A percentile compares a stretch with the other conserved stretches of the same genome.
These are phyloP conservation scores for Ips typographus DNA, from an alignment of 1,140 invertebrate genomes.

Conservation along the genomic window DNA sequence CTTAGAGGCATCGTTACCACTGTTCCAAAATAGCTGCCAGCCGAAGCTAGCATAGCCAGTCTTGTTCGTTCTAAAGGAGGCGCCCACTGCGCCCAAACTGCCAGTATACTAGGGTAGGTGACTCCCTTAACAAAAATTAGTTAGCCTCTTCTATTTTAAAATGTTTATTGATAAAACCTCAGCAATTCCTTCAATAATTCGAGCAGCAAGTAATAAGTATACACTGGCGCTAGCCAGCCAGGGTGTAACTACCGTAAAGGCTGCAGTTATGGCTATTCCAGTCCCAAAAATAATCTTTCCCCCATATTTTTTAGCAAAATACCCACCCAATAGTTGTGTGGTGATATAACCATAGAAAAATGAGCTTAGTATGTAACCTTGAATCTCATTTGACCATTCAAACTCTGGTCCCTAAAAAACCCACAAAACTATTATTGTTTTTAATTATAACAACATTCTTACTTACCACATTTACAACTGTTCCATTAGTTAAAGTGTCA, in stretches of 20 bases:
- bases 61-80: slow-evolving; percentile 79
- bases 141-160: background rate
- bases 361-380: slow-evolving; percentile 80
- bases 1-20: slow-evolving; percentile 78
- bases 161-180: slow-evolving; percentile 61
- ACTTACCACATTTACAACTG: slow-evolving; percentile 46
- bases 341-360: slow-evolving; percentile 85
- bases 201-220: slow-evolving; percentile 68
- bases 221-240: slow-evolving; percentile 70
- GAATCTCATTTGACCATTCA: slow-evolving; percentile 75
- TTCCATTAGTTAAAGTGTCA: slow-evolving; percentile 55
- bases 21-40: slow-evolving; percentile 80
- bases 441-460: background rate
- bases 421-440: background rate
- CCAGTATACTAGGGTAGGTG: slow-evolving; percentile 87
- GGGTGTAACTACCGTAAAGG: slow-evolving; percentile 83
- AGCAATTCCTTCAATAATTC: slow-evolving; percentile 85
- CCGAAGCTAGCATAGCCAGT: slow-evolving; percentile 76
- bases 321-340: slow-evolving; percentile 67
- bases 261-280: slow-evolving; percentile 77
- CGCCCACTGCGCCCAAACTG: slow-evolving; percentile 87
- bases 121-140: slow-evolving; percentile 67
- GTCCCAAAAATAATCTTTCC: slow-evolving; percentile 73
- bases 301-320: slow-evolving; percentile 58
- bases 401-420: slow-evolving; percentile 61